phyloP scores from a whole-genome alignment of 2,888 invertebrate species.

The Melangyna quadrimaculata region DNA sequence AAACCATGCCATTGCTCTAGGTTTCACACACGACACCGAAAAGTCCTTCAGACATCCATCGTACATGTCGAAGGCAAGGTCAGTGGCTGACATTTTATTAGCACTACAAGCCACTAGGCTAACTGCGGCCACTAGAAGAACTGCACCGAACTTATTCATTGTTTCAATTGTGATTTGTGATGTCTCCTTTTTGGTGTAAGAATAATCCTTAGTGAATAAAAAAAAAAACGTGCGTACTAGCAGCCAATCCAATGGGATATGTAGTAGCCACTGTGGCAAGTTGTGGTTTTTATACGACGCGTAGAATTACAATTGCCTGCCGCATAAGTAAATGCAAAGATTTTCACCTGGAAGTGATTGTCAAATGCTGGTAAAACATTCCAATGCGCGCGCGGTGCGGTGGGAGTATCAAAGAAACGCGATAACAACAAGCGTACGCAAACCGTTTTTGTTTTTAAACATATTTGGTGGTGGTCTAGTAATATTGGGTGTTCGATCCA shows the following conservation, averaged over 20 bases:
- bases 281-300: slow-evolving; percentile 80
- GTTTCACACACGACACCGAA: slow-evolving; percentile 88
- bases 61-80: slow-evolving; percentile 86
- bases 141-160: slow-evolving; percentile 76
- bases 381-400: slow-evolving; percentile 57
- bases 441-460: slow-evolving; percentile 46
- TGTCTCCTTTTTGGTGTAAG: slow-evolving; percentile 22
- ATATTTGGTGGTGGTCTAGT: slow-evolving; percentile 66
- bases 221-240: slow-evolving; percentile 75
- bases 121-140: slow-evolving; percentile 74
- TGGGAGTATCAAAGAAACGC: neutral
- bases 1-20: slow-evolving; percentile 89
- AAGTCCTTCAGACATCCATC: slow-evolving; percentile 86
- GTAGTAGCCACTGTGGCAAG: slow-evolving; percentile 77
- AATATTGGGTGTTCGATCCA: slow-evolving; percentile 60
- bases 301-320: slow-evolving; percentile 77
- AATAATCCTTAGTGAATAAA: slow-evolving; percentile 49
- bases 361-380: slow-evolving; percentile 60
- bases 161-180: slow-evolving; percentile 15
- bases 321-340: slow-evolving; percentile 51
- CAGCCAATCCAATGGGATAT: slow-evolving; percentile 79
- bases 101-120: slow-evolving; percentile 69
- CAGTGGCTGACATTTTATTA: slow-evolving; percentile 82
- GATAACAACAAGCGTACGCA: neutral
- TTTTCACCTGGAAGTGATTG: slow-evolving; percentile 71